phyloP scores from a whole-genome alignment of 1,140 invertebrate species.

The Orius laevigatus region DNA sequence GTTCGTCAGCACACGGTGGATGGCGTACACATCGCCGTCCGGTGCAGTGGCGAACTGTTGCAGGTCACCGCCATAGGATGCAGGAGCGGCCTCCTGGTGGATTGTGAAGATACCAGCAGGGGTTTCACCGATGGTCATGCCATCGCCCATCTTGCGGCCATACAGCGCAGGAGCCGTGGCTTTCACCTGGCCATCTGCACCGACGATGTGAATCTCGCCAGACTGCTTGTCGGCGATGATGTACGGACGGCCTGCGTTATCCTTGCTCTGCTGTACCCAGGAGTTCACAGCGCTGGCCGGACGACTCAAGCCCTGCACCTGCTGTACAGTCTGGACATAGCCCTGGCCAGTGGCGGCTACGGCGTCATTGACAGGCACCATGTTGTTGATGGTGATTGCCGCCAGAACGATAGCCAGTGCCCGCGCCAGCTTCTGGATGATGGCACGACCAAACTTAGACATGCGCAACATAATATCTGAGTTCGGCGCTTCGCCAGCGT shows the following conservation, averaged over 20 bases:
- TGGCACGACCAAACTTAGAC: not conserved
- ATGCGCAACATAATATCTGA: not conserved
- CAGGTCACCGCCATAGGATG: not conserved
- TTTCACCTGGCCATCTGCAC: not conserved
- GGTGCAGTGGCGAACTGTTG: not conserved
- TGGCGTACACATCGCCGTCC: not conserved
- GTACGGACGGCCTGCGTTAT: not conserved
- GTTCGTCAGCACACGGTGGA: not conserved
- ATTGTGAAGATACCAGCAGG: not conserved
- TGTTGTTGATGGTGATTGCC: not conserved
- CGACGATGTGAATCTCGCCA: not conserved
- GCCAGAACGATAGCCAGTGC: not conserved
- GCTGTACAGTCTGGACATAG: not conserved
- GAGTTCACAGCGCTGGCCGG: not conserved
- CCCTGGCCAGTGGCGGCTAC: not conserved
- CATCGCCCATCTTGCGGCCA: not conserved
- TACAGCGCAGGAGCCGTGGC: not conserved
- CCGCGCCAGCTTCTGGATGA: not conserved
- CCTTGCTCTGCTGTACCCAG: not conserved
- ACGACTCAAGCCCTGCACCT: not conserved
- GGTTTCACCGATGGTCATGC: not conserved
- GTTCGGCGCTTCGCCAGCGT: not conserved
- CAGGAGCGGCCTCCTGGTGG: not conserved
- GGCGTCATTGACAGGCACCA: not conserved
- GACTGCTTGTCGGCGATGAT: not conserved